Evolutionary conservation across 2,113 vertebrate genomes (phyloP).

Genomic region (Halcyon senegalensis): DNA sequence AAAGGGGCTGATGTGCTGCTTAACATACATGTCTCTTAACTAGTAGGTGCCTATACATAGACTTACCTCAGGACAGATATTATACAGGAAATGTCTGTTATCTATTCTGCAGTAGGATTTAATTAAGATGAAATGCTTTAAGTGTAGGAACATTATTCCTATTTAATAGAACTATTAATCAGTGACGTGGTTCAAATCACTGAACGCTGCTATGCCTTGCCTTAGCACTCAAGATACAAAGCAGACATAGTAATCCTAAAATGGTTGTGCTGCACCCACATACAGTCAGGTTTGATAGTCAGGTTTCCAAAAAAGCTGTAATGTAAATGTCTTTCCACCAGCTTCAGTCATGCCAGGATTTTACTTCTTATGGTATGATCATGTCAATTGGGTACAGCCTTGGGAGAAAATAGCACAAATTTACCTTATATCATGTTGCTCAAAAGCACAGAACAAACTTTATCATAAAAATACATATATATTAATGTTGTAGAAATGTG

Average conservation of each 20-base stretch:
- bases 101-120: not conserved
- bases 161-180: not conserved
- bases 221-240: not conserved
- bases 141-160: not conserved
- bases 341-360: not conserved
- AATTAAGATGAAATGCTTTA: conserved; percentile 3
- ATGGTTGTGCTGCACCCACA: not conserved
- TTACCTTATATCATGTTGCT: not conserved
- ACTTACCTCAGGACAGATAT: not conserved
- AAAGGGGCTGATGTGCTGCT: not conserved
- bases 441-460: not conserved
- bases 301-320: not conserved
- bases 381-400: not conserved
- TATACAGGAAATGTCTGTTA: not conserved
- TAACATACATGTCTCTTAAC: not conserved
- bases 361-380: not conserved
- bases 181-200: not conserved
- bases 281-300: not conserved
- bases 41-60: not conserved
- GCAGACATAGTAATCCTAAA: not conserved
- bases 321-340: not conserved
- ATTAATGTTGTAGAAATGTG: not conserved
- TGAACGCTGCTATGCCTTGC: not conserved
- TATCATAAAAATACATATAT: not conserved
- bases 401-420: not conserved